phyloP scores from a whole-genome alignment of 1,140 invertebrate genomes.

The Drosophila gunungcola region DNA sequence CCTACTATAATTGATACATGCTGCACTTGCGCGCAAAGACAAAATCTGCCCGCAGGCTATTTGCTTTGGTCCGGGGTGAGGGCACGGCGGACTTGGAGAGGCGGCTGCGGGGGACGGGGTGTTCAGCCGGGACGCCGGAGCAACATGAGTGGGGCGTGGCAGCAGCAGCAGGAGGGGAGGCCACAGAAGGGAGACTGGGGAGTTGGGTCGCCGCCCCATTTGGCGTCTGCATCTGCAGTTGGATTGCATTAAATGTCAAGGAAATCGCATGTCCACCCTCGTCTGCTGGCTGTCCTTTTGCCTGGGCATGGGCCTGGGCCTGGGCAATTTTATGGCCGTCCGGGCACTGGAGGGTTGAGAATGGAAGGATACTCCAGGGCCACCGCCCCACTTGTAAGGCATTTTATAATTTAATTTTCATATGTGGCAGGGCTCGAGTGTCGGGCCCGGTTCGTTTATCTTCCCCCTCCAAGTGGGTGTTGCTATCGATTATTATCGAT shows the following conservation, averaged over 20 bases:
- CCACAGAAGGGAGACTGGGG: constrained; percentile 1
- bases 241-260: constrained; percentile 79
- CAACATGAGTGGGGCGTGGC: constrained; percentile 71
- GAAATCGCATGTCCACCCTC: constrained; percentile 81
- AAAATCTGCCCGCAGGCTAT: constrained; percentile 75
- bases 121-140: constrained; percentile 40
- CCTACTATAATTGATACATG: constrained; percentile 74
- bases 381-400: constrained; percentile 74
- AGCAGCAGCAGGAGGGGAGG: constrained; percentile 16
- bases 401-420: constrained; percentile 84
- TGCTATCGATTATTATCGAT: constrained; percentile 81
- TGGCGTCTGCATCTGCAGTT: constrained; percentile 70
- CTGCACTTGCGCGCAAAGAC: constrained; percentile 77
- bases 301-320: constrained; percentile 25
- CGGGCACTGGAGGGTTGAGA: constrained; percentile 17
- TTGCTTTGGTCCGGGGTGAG: constrained; percentile 63
- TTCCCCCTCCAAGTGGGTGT: constrained; percentile 65
- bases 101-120: constrained; percentile 5
- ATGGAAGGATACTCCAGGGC: constrained; percentile 23
- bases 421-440: constrained; percentile 40
- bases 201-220: constrained; percentile 56
- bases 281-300: constrained; percentile 46
- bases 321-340: constrained; percentile 61
- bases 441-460: constrained; percentile 9
- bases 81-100: constrained; percentile 6